A percentile compares a stretch with the other conserved stretches of the same genome.
phyloP scores from a whole-genome alignment of 2,113 vertebrate genomes.

The Mustela nigripes region DNA sequence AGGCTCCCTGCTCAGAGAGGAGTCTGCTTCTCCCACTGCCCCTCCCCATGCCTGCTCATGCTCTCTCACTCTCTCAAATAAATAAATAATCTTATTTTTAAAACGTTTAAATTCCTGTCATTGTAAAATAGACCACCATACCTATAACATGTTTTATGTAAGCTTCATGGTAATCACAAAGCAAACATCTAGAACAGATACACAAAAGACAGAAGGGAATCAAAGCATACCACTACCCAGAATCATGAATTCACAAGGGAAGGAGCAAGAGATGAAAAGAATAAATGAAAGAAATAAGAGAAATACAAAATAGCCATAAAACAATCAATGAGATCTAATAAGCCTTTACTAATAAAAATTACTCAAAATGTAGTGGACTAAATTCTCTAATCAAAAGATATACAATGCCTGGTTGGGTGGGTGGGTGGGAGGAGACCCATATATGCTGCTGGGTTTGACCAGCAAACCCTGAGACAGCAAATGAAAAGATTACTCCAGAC shows the following conservation, averaged over 20 bases:
- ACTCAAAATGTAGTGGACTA: not conserved
- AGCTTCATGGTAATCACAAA: not conserved
- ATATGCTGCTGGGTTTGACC: too few species aligned
- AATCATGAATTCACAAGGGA: not conserved
- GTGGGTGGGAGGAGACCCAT: not conserved
- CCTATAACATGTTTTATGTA: not conserved
- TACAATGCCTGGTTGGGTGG: not conserved
- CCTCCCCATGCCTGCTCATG: too few species aligned
- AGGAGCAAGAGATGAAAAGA: not conserved
- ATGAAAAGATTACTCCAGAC: too few species aligned
- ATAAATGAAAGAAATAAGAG: not conserved
- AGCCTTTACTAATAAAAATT: not conserved
- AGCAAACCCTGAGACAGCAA: too few species aligned
- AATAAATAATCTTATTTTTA: too few species aligned
- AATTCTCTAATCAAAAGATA: not conserved
- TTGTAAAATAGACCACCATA: not conserved
- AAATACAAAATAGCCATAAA: not conserved
- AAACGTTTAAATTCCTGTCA: not conserved
- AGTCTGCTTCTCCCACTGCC: too few species aligned
- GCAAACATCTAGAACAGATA: not conserved
- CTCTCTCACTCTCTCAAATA: too few species aligned
- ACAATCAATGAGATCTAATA: not conserved
- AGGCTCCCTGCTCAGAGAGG: too few species aligned
- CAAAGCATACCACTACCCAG: not conserved
- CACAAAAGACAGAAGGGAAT: not conserved